Conservation (phyloP, 2,888 invertebrate genomes). For the Diadromus collaris region DNA sequence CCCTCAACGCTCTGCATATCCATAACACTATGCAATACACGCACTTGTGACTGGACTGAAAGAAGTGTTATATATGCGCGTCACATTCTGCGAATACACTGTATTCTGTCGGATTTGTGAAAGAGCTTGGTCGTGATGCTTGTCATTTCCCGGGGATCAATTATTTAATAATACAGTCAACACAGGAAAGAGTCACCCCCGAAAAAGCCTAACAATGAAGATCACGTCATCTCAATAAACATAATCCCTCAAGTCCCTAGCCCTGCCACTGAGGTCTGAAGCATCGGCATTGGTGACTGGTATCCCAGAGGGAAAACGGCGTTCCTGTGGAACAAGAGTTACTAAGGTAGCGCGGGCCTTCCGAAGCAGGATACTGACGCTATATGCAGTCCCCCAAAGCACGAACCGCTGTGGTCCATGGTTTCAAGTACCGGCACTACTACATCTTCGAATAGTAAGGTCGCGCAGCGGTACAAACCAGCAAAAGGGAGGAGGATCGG, state of each 20-base stretch:
- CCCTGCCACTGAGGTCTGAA: too few species aligned
- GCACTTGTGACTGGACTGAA: constrained; percentile 15
- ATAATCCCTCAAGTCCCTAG: background rate
- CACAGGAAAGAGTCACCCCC: background rate
- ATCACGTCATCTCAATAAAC: background rate
- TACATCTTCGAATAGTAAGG: constrained; percentile 1
- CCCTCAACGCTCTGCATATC: too few species aligned
- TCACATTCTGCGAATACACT: background rate
- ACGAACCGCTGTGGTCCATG: constrained; percentile 5
- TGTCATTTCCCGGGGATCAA: constrained; percentile 15
- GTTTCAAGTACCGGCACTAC: constrained; percentile 4
- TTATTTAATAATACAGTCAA: too few species aligned
- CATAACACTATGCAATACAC: constrained; percentile 35
- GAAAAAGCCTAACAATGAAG: too few species aligned
- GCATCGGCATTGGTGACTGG: background rate
- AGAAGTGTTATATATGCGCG: constrained; percentile 18
- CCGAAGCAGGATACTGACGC: constrained; percentile 30
- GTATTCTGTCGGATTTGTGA: constrained; percentile 16
- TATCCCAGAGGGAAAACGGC: constrained; percentile 25
- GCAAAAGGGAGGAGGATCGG: background rate
- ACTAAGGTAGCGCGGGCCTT: constrained; percentile 30
- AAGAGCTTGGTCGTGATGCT: constrained; percentile 16
- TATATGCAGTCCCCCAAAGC: constrained; percentile 14
- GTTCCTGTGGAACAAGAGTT: constrained; percentile 7
- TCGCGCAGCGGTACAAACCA: constrained; percentile 17